Percentiles rank a stretch among this genome's conserved stretches.
Conservation (phyloP, 2,797 vertebrate genomes). For the Phataginus tetradactyla region DNA sequence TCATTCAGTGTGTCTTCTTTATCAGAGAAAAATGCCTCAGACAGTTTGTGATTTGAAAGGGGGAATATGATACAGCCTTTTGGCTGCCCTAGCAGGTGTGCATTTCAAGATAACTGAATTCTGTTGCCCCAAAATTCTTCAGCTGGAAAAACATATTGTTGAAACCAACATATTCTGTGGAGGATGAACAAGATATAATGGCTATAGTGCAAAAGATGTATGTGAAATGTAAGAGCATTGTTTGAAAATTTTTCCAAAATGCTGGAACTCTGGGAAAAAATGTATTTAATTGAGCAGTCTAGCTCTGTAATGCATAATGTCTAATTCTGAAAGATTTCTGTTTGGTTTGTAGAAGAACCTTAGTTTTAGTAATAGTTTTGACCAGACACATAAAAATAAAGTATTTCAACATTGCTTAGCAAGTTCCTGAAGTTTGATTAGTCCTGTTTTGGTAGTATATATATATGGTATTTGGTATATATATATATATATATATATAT, state of each 20-base stretch:
- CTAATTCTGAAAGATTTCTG: constrained; percentile 60
- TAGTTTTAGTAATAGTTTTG: constrained; percentile 64
- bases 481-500: too few species aligned
- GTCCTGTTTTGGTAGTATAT: constrained; percentile 78
- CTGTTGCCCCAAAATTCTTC: constrained; percentile 68
- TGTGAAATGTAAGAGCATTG: constrained; percentile 44
- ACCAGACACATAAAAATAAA: constrained; percentile 69
- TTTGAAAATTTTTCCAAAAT: constrained; percentile 63
- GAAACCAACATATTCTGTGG: constrained; percentile 61
- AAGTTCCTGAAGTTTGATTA: constrained; percentile 50
- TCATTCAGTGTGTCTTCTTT: constrained; percentile 93
- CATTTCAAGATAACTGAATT: constrained; percentile 73
- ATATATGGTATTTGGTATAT: too few species aligned
- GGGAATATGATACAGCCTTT: constrained; percentile 37
- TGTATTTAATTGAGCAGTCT: constrained; percentile 69
- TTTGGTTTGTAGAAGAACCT: constrained; percentile 75
- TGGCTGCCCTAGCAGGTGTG: neutral
- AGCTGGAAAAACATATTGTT: constrained; percentile 67
- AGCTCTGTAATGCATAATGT: constrained; percentile 69
- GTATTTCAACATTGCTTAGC: constrained; percentile 65
- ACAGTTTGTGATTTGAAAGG: constrained; percentile 87
- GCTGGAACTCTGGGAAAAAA: constrained; percentile 57
- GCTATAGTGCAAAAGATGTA: constrained; percentile 66
- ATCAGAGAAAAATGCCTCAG: constrained; percentile 92
- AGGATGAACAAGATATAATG: constrained; percentile 53